A percentile compares a stretch with the other conserved stretches of the same genome.
Evolutionary conservation across 2,888 invertebrate genomes (phyloP).

Genomic region (Chloroclysta siterata): DNA sequence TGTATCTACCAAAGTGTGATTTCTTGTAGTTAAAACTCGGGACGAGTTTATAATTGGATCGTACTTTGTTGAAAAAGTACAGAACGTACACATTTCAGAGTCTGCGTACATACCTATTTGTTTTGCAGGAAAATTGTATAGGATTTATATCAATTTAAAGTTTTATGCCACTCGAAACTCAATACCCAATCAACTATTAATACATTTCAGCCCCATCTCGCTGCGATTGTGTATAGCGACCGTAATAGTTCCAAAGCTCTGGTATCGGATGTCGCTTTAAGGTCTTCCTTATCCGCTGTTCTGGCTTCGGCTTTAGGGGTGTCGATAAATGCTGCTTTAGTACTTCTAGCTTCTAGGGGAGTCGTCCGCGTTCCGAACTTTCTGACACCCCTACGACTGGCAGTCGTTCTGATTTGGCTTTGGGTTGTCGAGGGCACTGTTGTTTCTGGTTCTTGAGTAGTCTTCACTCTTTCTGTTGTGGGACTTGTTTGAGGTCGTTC

Average conservation of each 20-base stretch:
- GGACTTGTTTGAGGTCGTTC: slow-evolving; percentile 51
- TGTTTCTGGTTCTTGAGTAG: slow-evolving; percentile 53
- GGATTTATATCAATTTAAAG: slow-evolving; percentile 48
- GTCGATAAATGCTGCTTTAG: slow-evolving; percentile 60
- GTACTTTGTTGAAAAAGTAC: neutral
- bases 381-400: slow-evolving; percentile 68
- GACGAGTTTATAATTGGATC: neutral
- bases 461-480: slow-evolving; percentile 56
- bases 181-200: slow-evolving; percentile 37
- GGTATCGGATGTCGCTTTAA: slow-evolving; percentile 87
- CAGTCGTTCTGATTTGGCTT: slow-evolving; percentile 58
- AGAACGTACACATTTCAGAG: slow-evolving; percentile 9
- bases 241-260: slow-evolving; percentile 92
- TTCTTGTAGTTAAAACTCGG: too few species aligned
- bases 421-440: slow-evolving; percentile 59
- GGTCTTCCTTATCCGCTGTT: slow-evolving; percentile 60
- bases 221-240: slow-evolving; percentile 93
- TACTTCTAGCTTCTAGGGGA: slow-evolving; percentile 54
- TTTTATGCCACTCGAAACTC: slow-evolving; percentile 41
- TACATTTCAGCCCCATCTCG: slow-evolving; percentile 88
- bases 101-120: neutral
- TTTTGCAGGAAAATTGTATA: neutral
- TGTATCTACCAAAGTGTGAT: too few species aligned
- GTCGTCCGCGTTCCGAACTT: slow-evolving; percentile 65
- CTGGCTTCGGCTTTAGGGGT: slow-evolving; percentile 74